Conservation (phyloP, 2,113 vertebrate genomes). For the Tautogolabrus adspersus region DNA sequence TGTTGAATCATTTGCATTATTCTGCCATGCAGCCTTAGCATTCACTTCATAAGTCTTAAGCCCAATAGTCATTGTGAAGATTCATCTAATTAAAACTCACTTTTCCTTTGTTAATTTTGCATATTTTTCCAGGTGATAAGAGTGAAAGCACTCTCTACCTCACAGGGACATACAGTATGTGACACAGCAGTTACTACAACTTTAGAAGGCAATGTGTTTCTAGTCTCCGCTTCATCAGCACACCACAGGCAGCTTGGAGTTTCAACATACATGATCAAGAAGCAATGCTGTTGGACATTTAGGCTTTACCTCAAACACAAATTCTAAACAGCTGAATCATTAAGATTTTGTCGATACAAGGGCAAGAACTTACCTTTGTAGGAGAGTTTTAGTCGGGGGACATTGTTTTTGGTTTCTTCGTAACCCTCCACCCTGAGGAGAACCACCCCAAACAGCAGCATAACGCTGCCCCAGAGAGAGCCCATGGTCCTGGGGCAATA, state of each 20-base stretch:
- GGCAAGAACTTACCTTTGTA: constrained; percentile 92
- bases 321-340: not conserved
- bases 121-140: not conserved
- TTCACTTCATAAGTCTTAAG: not conserved
- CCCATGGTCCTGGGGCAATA: constrained; percentile 86
- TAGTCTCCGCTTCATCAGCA: not conserved
- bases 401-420: constrained; percentile 88
- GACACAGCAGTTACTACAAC: constrained; percentile 1
- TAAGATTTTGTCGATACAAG: not conserved
- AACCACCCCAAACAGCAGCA: constrained; percentile 88
- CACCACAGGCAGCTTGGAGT: not conserved
- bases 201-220: not conserved
- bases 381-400: constrained; percentile 94
- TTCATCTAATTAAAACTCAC: not conserved
- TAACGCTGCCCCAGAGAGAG: constrained; percentile 86
- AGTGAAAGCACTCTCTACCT: not conserved
- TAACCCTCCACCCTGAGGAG: constrained; percentile 80
- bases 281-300: not conserved
- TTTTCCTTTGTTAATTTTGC: constrained; percentile 25
- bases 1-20: constrained; percentile 6
- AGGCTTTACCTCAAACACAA: not conserved
- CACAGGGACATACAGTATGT: not conserved
- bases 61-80: constrained; percentile 8
- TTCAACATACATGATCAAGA: not conserved
- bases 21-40: not conserved